A percentile compares a stretch with the other conserved stretches of the same genome.
phyloP scores from a whole-genome alignment of 2,113 vertebrate genomes.

The Varanus salvator region DNA sequence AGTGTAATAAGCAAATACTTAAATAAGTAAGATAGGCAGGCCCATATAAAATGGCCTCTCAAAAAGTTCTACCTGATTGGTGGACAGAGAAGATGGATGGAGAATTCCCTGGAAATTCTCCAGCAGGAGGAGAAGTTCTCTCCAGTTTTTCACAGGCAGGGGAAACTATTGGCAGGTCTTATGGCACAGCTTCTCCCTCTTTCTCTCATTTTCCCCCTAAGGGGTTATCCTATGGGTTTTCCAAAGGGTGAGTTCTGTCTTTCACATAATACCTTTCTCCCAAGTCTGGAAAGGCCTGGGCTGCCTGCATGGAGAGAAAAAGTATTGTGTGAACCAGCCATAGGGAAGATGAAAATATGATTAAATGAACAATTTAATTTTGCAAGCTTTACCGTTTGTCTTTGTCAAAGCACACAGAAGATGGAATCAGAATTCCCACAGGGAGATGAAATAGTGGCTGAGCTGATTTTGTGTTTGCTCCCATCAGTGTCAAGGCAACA shows the following conservation, averaged over 20 bases:
- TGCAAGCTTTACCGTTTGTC: neutral
- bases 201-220: too few species aligned
- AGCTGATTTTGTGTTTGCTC: slow-evolving; percentile 1
- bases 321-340: neutral
- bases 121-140: too few species aligned
- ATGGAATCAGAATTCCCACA: neutral
- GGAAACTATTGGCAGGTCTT: too few species aligned
- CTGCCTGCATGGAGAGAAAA: neutral
- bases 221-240: too few species aligned
- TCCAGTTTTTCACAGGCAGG: too few species aligned
- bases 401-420: slow-evolving; percentile 5
- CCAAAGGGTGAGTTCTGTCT: too few species aligned
- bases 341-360: slow-evolving; percentile 2
- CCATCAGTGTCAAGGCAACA: neutral
- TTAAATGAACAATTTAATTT: slow-evolving; percentile 15
- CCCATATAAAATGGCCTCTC: neutral
- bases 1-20: too few species aligned
- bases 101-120: too few species aligned
- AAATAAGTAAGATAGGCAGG: too few species aligned
- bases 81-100: too few species aligned
- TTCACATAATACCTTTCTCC: neutral
- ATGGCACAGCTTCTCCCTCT: too few species aligned
- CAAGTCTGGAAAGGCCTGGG: neutral
- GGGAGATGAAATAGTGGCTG: neutral
- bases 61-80: too few species aligned